Base-by-base conservation (phyloP, 2,113 vertebrate genomes). In the Burhinus bistriatus region DNA sequence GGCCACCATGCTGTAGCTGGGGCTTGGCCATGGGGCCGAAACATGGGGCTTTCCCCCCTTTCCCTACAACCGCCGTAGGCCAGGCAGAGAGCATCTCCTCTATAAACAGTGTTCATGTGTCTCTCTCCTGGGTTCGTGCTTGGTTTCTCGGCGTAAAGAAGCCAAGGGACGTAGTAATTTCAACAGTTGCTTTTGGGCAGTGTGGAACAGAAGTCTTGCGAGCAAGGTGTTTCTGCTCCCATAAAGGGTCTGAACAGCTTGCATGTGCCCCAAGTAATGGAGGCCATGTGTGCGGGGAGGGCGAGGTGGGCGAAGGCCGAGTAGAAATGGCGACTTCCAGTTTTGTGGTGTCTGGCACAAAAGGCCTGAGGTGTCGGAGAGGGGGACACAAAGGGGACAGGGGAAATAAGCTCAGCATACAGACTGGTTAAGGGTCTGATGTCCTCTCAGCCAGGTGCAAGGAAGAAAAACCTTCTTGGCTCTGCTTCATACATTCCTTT, bases 51-150 rank as follows among this genome's bases (percentile, higher is more conserved):
- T 51, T 23, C 17, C 15, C 16, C 49, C 15, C 3, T 38, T 83
- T 30, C 22, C n/a, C 49, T 8, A 3, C 20, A 11, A 0, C 12
- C 3, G 9, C 64, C 1, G 0, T 12, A 17, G 51, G 40, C 19
- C 22, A 21, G 71, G 61, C 61, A 62, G 80, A 70, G 83, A 52
- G 12, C 32, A 9, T 52, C 68, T 76, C 61, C 51, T 57, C 57
- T 34, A 2, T 61, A 25, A 23, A 5, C 27, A 20, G 0, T 1
- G 34, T n/a, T 32, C 1, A 1, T 22, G 14, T 42, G 0, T 54
- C 16, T 78, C 52, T 49, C n/a, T 59, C 23, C 47, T 71, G 66
- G 44, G 40, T 65, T 25, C 25, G 40, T 69, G 80, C 52, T 40
- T 51, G 47, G 47, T 34, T 68, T 61, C 34, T 85, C 64, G 32